Base-by-base conservation (phyloP, 2,797 vertebrate genomes). In the Tamandua tetradactyla region DNA sequence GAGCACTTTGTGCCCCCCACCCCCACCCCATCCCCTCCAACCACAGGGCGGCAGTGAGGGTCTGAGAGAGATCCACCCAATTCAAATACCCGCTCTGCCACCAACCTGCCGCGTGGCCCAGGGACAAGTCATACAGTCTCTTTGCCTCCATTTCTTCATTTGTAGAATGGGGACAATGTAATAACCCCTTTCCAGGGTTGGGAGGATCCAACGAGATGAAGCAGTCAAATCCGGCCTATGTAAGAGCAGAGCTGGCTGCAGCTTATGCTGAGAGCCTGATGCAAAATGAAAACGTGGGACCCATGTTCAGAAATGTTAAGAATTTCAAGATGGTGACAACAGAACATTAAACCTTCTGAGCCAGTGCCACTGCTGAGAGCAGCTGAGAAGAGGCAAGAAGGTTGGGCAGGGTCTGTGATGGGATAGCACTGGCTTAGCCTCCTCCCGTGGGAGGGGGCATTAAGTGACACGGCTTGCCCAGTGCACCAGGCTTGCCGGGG, bases 391-490 rank as follows among this genome's bases (percentile, higher is more conserved):
- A 40, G 27, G 27, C 1, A 14, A 78, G 40, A 52, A 18, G 49
- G 15, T 52, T 15, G 13, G 49, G 12, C 49, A 15, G 49, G 49
- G 49, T 14, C 49, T 52, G 49, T 55, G 52, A 18, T 18, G 52
- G 52, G 52, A 5, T 55, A 20, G 3, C 17, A 18, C 18, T 55
- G 52, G 17, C 17, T n/a, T n/a, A 20, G 37, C 35, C 32, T 37
- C 42, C 52, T 32, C 27, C 9, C 1, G 49, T 7, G 0, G 20
- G 15, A 37, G 47, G 35, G 27, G 10, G 12, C 3, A n/a, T n/a
- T n/a, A n/a, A n/a, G n/a, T n/a, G n/a, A n/a, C 37, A 4, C 0
- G 35, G 7, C 14, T 6, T 8, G 18, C 7, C 42, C 6, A 1
- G 52, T n/a, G n/a, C 0, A 10, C 3, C 0, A 4, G 57, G 61